Base-by-base conservation (phyloP, 2,797 vertebrate species). In the Leucoraja ocellata region DNA sequence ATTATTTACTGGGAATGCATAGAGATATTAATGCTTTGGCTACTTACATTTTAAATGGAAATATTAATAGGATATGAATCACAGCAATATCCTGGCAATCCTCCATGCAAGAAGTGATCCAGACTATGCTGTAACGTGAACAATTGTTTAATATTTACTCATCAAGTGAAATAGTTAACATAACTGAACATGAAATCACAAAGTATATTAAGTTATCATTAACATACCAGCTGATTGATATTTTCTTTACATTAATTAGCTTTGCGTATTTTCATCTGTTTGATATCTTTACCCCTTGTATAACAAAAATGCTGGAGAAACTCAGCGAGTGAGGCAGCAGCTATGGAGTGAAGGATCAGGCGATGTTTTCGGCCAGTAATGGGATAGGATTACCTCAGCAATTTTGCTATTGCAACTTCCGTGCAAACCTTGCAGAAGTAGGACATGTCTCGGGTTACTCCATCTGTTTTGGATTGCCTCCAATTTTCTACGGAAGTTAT, bases 1-100 rank as follows among this genome's bases (percentile, higher is more conserved):
- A 71, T 13, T 71, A 25, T 91, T 91, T 74, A 28, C 4, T 28
- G 25, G 90, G 46, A 91, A 28, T 46, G 23, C 90, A 46, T 39
- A 46, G 68, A 46, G 71, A 74, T 74, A 28, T 91, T 74, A 46
- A 28, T 91, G 36, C 68, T 28, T 4, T 73, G 68, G 32, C 11
- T 46, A 91, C 88, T 73, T 39, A 9, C 65, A 91, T 71, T 68
- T 91, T 65, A 18, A 28, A 74, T 91, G 68, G 65, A 91, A 73
- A 91, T 18, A 91, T 91, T 91, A 73, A 46, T 74, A 9, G 68
- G 23, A 21, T 46, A 74, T 91, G 36, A 46, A 74, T 71, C 90
- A 74, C 39, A 91, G 18, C 36, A 1, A 54, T 74, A 36, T 4
- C 28, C 36, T 14, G 32, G 28, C 16, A 73, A 39, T 4, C 0